Conservation (phyloP, 2,888 invertebrate genomes). For the Deilephila elpenor region DNA sequence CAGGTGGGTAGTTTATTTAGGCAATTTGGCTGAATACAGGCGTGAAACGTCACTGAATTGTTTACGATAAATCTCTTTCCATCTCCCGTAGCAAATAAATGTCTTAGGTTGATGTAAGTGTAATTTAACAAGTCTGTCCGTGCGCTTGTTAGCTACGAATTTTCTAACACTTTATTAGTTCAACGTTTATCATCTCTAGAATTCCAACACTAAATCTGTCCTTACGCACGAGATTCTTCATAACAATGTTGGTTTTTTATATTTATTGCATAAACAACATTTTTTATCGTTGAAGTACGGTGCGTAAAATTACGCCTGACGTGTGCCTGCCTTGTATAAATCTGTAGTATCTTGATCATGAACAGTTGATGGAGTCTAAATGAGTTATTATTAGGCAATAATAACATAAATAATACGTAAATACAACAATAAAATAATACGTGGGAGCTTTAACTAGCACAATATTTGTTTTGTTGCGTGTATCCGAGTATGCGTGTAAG, state of each 20-base stretch:
- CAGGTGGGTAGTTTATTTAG: constrained; percentile 55
- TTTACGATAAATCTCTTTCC: constrained; percentile 55
- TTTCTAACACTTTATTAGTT: background rate
- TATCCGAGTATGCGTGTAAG: background rate
- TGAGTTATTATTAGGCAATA: constrained; percentile 32
- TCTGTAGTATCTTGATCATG: constrained; percentile 29
- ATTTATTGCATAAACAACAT: background rate
- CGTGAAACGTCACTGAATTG: constrained; percentile 47
- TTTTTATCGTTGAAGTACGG: too few relatives aligned
- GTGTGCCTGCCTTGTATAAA: constrained; percentile 19
- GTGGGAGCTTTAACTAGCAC: constrained; percentile 15
- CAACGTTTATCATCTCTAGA: background rate
- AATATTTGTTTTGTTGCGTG: constrained; percentile 19
- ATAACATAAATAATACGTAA: too few relatives aligned
- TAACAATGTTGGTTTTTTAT: background rate
- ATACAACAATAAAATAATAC: too few relatives aligned
- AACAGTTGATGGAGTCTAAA: constrained; percentile 39
- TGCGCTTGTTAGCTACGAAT: constrained; percentile 16
- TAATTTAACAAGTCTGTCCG: constrained; percentile 38
- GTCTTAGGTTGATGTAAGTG: constrained; percentile 40
- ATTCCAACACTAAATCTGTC: background rate
- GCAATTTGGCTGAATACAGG: constrained; percentile 52
- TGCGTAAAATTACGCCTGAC: background rate
- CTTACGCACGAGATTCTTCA: background rate
- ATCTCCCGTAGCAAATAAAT: constrained; percentile 56